Evolutionary conservation across 1,140 invertebrate species (phyloP), one percentile per base, ranked within the genome.

Genomic region (Brachionus manjavacas): DNA sequence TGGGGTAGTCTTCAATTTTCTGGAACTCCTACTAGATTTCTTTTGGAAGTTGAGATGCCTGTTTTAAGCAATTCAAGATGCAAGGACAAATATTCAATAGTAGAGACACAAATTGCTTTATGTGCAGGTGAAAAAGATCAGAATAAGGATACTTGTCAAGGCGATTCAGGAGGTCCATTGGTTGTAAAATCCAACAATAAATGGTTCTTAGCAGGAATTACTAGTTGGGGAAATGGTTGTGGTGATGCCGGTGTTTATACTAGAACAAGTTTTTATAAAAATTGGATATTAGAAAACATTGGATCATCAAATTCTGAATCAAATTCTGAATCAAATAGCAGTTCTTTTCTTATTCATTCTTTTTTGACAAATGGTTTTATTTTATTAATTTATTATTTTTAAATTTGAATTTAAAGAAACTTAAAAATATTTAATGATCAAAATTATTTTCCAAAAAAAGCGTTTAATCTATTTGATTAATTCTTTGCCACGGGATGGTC

Each of bases 201-300:
- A 35, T 84, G 66, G 66, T n/a, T 52, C 9, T 31, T 74, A 12
- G 66, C 66, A 16, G 83, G 83, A 55, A 1, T 84, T 23, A 76
- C 70, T 16, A 66, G 52, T 43, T 84, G 68, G 68, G 83, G 83
- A 31, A n/a, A 23, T 23, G 83, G 70, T 43, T 84, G 83, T 64
- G 83, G 83, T 35, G 43, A 84, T 74, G 83, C 68, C 55, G 83
- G 83, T 84, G 83, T 84, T 25, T 84, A 84, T 28, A 68, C 83
- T 4, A 52, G 39, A 74, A 66, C 41, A 14, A 68, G 55, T 8
- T 9, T 16, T 9, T 84, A 74, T n/a, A 52, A 35, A 6, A 12
- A 72, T 14, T 84, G 83, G 83, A 84, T 84, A 31, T 31, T 31
- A 31, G 1, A 31, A 31, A 31, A 31, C 28, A 31, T 31, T 31